phyloP scores from a whole-genome alignment of 2,113 vertebrate genomes.

The Microcebus lehilahytsara region DNA sequence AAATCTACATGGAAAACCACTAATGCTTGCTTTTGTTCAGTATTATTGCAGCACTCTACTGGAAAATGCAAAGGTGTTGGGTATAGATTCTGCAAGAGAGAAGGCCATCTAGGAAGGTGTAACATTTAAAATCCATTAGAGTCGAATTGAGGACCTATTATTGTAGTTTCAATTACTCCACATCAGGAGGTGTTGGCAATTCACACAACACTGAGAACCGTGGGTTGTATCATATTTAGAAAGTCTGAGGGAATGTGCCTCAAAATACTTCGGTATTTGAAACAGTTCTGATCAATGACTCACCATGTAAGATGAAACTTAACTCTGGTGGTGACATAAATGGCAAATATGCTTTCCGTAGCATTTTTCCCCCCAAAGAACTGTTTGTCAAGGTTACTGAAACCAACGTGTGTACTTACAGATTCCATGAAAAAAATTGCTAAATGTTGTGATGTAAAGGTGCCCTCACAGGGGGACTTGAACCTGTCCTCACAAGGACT shows the following conservation, averaged over 20 bases:
- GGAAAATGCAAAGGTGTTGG: constrained; percentile 13
- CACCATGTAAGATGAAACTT: background rate
- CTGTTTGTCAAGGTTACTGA: constrained; percentile 50
- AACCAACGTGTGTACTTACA: background rate
- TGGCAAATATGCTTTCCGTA: constrained; percentile 24
- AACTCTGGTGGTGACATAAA: constrained; percentile 2
- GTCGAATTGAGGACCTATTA: constrained; percentile 39
- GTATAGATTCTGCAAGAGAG: constrained; percentile 40
- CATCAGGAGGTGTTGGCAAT: background rate
- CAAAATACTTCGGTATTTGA: background rate
- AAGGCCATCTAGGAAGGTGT: constrained; percentile 40
- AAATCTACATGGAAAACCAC: background rate
- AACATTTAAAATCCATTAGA: constrained; percentile 59
- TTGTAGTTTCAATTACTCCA: constrained; percentile 43
- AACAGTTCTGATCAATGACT: constrained; percentile 41
- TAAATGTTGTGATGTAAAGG: background rate
- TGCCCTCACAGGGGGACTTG: background rate
- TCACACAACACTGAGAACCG: background rate
- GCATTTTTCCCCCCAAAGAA: background rate
- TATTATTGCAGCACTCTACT: background rate
- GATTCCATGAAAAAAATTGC: background rate
- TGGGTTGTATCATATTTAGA: constrained; percentile 31
- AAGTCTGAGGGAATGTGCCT: background rate
- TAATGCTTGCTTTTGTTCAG: background rate
- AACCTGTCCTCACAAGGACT: background rate